Conservation (phyloP, 2,113 vertebrate genomes). For the Mobula hypostoma region DNA sequence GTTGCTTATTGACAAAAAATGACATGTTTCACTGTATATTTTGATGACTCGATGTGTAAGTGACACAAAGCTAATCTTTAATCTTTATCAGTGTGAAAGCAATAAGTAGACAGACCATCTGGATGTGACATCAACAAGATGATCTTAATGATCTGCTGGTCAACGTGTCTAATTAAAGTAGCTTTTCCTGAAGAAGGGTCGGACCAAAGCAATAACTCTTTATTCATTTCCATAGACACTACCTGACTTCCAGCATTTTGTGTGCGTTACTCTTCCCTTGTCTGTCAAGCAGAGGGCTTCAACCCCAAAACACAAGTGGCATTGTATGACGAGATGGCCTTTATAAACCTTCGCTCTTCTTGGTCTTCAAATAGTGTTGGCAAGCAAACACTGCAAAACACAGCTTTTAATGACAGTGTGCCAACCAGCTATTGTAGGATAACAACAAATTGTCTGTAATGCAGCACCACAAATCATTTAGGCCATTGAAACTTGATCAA, state of each 20-base stretch:
- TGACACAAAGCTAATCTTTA: no score
- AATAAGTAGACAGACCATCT: background rate
- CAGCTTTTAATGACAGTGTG: background rate
- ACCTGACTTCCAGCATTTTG: no score
- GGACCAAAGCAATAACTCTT: no score
- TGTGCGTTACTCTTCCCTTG: background rate
- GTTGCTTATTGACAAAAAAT: no score
- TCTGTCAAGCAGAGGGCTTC: background rate
- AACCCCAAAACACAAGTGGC: background rate
- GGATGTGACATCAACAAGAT: background rate
- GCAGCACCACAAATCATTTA: background rate
- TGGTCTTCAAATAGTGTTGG: background rate
- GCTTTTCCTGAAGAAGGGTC: background rate
- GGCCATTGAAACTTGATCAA: background rate
- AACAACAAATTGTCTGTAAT: background rate
- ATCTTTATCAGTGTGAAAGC: background rate
- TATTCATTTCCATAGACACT: no score
- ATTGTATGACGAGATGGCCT: background rate
- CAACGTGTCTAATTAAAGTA: background rate
- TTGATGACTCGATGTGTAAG: no score
- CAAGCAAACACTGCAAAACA: slow-evolving; percentile 9
- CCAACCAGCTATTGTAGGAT: background rate
- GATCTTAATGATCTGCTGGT: background rate
- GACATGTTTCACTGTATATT: no score
- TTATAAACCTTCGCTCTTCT: background rate